Base-by-base conservation (phyloP, 2,113 vertebrate genomes). In the Xiphorhynchus elegans region DNA sequence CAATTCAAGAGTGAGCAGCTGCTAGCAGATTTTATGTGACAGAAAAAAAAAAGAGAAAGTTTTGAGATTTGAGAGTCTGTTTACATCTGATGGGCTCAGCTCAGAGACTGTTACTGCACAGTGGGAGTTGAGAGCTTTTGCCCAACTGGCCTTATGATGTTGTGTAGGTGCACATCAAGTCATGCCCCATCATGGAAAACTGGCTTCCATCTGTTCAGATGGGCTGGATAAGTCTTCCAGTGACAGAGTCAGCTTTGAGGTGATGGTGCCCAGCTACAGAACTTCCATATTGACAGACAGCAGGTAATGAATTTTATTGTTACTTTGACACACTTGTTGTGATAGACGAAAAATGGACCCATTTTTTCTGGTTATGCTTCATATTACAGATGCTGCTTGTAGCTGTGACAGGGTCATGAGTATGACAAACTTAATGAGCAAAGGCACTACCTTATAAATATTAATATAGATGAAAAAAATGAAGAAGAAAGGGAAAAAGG, bases 1-100 rank as follows among this genome's bases (percentile, higher is more conserved):
- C 33, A 84, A 35, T 62, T 95, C 67, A 91, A 83, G 90, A 89
- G 31, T 88, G 31, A 91, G 35, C 83, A 97, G 93, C 76, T 97
- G 83, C 69, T 19, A 39, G 39, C 21, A 56, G 66, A 88, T 63
- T 89, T 93, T 72, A 74, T 59, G 56, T 21, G 76, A 76, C 14
- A 4, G 50, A 9, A 74, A 74, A 88, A 94, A 60, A 25, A 18
- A 40, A 73, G 19, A 72, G 13, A 17, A 90, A 75, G 47, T 68
- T 89, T 88, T 93, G 47, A 44, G 35, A 77, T 86, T 11, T 44
- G 17, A 53, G 5, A 16, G 6, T 84, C 44, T 66, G 6, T 67
- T 64, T 74, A 26, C 8, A 19, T 42, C 8, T 66, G 33, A 58
- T 49, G 42, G 9, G 4, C 62, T 56, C 84, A 94, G 23, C 21